Conservation (phyloP, 2,888 invertebrate genomes). For the Ormyrus nitidulus region DNA sequence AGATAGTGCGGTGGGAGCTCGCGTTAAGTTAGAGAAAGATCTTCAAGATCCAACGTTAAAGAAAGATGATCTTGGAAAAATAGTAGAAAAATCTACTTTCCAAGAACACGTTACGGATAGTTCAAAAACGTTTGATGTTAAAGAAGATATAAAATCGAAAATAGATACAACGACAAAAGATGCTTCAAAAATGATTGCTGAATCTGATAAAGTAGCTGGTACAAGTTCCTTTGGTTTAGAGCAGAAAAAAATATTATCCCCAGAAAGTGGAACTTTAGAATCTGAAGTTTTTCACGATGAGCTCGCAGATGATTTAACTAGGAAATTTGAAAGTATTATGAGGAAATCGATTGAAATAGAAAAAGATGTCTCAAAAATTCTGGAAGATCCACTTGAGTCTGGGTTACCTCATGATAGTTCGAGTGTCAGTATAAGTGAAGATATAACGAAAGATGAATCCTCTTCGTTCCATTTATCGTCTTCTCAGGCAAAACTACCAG, state of each 20-base stretch:
- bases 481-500: constrained; percentile 62
- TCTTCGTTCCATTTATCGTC: constrained; percentile 67
- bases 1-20: constrained; percentile 65
- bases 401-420: constrained; percentile 65
- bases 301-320: constrained; percentile 69
- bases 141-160: constrained; percentile 54
- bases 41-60: constrained; percentile 56
- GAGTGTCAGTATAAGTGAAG: constrained; percentile 66
- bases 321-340: constrained; percentile 68
- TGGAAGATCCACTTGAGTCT: constrained; percentile 63
- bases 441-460: constrained; percentile 70
- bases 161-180: not conserved
- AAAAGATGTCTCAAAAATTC: constrained; percentile 52
- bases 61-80: constrained; percentile 57
- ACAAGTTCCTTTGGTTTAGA: not conserved
- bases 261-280: constrained; percentile 55
- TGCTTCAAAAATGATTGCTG: not conserved
- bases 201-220: not conserved
- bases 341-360: constrained; percentile 53
- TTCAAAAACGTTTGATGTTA: constrained; percentile 60
- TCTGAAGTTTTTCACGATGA: constrained; percentile 65
- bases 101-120: constrained; percentile 62
- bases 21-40: constrained; percentile 65
- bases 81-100: constrained; percentile 59
- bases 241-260: not conserved